Base-by-base conservation (phyloP, 2,888 invertebrate species). In the Tenodera sinensis region DNA sequence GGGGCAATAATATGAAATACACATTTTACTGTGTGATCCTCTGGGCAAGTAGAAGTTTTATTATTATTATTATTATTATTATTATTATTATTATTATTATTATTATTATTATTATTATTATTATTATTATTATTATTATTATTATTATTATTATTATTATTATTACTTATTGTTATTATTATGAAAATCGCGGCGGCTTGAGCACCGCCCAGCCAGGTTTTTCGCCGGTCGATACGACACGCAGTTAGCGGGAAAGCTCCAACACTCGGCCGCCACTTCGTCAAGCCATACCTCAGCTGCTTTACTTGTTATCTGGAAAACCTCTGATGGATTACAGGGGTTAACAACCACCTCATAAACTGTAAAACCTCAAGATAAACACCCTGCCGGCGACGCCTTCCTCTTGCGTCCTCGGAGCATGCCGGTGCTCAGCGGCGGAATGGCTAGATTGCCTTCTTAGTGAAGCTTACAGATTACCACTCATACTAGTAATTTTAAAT, bases 301-400 rank as follows among this genome's bases (percentile, higher is more conserved):
- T 71, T 71, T 84, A 54, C 82, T 28, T 87, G 87, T 89, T 89
- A 87, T 89, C 89, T 34, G 82, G 28, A 87, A 83, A 42, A 15
- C 84, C 71, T 42, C 87, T 89, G 89, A 87, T 84, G 71, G 89
- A 87, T 87, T 84, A 30, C 54, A 54, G 28, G n/a, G 89, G 87
- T 89, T 87, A 87, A 89, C 87, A 89, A 86, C 86, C 85, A 27
- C 27, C 89, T 83, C 89, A 87, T 89, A 86, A 89, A 89, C 83
- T 84, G 30, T 25, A 54, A 54, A 81, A 81, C 47, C 81, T 34
- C 88, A 85, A 87, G 87, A 87, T 81, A 71, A 81, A 87, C 27
- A 54, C 28, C 28, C 27, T 71, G n/a, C n/a, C 15, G 54, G 54
- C 54, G 54, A 71, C 54, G 54, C 54, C 54, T 71, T 71, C 54